phyloP scores from a whole-genome alignment of 2,888 invertebrate species.

The Cryptocheilus praepositus region DNA sequence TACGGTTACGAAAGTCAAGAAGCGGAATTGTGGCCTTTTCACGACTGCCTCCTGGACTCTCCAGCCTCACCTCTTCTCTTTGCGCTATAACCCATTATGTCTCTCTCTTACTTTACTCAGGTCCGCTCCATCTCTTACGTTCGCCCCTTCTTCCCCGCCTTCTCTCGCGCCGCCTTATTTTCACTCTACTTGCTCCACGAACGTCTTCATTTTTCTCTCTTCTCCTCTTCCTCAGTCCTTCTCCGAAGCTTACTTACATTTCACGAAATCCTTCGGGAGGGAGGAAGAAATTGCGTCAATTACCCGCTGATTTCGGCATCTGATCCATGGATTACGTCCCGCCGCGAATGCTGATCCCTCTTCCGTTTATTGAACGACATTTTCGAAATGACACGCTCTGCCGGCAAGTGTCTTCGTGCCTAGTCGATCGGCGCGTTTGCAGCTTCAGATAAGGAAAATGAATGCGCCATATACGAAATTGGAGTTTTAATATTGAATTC shows the following conservation, averaged over 20 bases:
- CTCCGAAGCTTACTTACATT: constrained; percentile 21
- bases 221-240: neutral
- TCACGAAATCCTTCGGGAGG: constrained; percentile 33
- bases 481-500: constrained; percentile 49
- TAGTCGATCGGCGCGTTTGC: constrained; percentile 11
- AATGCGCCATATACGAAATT: constrained; percentile 56
- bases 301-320: constrained; percentile 72
- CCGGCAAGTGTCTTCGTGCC: constrained; percentile 20
- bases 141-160: neutral
- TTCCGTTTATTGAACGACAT: constrained; percentile 66
- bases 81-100: no score
- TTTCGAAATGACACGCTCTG: constrained; percentile 49
- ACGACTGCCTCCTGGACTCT: constrained; percentile 19
- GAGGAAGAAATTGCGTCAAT: constrained; percentile 65
- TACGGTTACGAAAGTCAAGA: constrained; percentile 33
- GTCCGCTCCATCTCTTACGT: neutral
- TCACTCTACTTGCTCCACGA: neutral
- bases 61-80: constrained; percentile 1
- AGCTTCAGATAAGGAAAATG: constrained; percentile 48
- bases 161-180: constrained; percentile 20
- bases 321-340: constrained; percentile 68
- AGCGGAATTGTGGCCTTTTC: constrained; percentile 52
- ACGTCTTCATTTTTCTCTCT: constrained; percentile 2
- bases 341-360: constrained; percentile 69
- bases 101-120: no score